Evolutionary conservation across 2,888 invertebrate species (phyloP).

Genomic region (Athalia cordata): DNA sequence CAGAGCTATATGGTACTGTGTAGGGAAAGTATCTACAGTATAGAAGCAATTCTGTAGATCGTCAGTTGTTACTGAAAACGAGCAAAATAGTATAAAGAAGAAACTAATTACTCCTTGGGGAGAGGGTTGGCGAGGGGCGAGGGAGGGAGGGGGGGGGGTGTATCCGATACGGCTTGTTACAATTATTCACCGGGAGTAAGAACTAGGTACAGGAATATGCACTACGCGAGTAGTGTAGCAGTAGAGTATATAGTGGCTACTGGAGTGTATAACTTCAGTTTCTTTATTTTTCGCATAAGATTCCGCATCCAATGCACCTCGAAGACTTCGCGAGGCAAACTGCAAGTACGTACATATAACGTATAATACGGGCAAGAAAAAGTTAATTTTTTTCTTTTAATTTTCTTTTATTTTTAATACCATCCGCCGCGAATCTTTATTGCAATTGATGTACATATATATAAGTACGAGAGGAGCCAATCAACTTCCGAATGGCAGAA

Average conservation of each 20-base stretch:
- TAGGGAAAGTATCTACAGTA: too few relatives aligned
- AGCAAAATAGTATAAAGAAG: constrained; percentile 3
- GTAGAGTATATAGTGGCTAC: too few relatives aligned
- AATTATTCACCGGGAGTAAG: constrained; percentile 31
- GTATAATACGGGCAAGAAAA: not conserved
- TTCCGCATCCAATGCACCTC: not conserved
- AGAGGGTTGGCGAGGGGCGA: too few relatives aligned
- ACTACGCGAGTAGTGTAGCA: not conserved
- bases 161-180: constrained; percentile 35
- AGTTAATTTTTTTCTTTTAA: not conserved
- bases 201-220: not conserved
- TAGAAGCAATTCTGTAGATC: too few relatives aligned
- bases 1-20: not conserved
- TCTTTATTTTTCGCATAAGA: constrained; percentile 19
- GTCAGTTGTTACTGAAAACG: constrained; percentile 25
- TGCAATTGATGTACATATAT: not conserved
- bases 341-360: not conserved
- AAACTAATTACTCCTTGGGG: constrained; percentile 31
- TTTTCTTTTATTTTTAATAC: too few relatives aligned
- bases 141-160: not conserved
- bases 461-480: not conserved
- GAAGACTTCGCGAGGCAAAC: too few relatives aligned
- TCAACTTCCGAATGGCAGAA: constrained; percentile 10
- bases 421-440: not conserved
- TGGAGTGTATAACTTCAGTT: too few relatives aligned